Percentiles rank a stretch among this genome's conserved stretches.
Evolutionary conservation across 2,113 vertebrate species (phyloP).

Genomic region (Otocyon megalotis): DNA sequence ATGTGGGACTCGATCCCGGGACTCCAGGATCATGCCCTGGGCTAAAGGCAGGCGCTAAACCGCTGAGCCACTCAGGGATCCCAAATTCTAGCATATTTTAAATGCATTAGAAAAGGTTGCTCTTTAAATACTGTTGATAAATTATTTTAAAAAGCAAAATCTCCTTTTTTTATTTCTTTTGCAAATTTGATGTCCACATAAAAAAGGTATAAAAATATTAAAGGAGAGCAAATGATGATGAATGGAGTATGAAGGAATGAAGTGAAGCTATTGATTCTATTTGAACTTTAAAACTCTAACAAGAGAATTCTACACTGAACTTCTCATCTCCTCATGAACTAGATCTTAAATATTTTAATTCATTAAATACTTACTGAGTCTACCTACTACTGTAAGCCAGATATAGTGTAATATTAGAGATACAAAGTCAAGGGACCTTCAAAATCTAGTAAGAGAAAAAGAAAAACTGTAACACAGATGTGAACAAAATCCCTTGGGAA

Average conservation of each 20-base stretch:
- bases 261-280: neutral
- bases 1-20: too few species aligned
- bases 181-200: neutral
- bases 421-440: neutral
- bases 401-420: neutral
- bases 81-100: neutral
- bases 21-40: too few species aligned
- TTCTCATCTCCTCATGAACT: neutral
- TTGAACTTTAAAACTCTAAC: neutral
- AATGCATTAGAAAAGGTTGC: neutral
- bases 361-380: neutral
- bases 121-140: neutral
- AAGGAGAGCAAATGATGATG: conserved; percentile 31
- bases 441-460: conserved; percentile 1
- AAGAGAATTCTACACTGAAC: neutral
- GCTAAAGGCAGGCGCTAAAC: too few species aligned
- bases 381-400: neutral
- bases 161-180: neutral
- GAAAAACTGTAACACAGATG: neutral
- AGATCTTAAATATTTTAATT: conserved; percentile 2
- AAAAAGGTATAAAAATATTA: conserved; percentile 3
- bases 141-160: conserved; percentile 23
- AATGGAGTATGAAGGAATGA: neutral
- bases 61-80: too few species aligned
- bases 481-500: neutral